Percentiles rank a stretch among this genome's conserved stretches.
phyloP scores from a whole-genome alignment of 2,113 vertebrate genomes.

The Campylomormyrus tamandua region DNA sequence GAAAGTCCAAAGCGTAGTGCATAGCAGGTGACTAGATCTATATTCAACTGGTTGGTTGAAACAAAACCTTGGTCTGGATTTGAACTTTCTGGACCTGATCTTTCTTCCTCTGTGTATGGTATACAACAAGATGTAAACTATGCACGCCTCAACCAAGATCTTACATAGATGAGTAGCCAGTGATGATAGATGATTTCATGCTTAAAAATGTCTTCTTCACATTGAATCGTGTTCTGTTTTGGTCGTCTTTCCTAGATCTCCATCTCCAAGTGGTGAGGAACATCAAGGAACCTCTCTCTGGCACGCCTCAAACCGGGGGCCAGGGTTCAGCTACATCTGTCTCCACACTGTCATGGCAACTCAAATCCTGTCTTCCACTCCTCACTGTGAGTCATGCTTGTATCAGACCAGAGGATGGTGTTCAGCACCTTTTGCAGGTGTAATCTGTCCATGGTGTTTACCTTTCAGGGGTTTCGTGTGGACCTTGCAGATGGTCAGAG shows the following conservation, averaged over 20 bases:
- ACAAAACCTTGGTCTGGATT: neutral
- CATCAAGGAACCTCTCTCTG: neutral
- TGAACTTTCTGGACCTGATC: neutral
- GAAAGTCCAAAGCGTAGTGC: neutral
- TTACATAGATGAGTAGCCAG: neutral
- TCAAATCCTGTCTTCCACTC: neutral
- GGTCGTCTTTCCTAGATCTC: neutral
- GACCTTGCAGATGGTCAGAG: neutral
- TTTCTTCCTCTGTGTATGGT: neutral
- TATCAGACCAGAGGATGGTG: neutral
- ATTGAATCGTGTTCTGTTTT: neutral
- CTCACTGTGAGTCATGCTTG: neutral
- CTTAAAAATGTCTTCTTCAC: neutral
- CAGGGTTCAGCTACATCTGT: neutral
- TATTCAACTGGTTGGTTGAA: neutral
- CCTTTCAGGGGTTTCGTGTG: neutral
- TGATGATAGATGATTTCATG: neutral
- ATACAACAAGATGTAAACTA: neutral
- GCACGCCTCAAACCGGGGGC: neutral
- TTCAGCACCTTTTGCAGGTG: neutral
- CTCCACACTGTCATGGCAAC: neutral
- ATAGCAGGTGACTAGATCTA: neutral
- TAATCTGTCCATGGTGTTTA: neutral
- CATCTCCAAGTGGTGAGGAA: neutral
- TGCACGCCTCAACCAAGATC: neutral